Conservation (phyloP, 2,888 invertebrate genomes). For the Pseudeuparius sepicola region DNA sequence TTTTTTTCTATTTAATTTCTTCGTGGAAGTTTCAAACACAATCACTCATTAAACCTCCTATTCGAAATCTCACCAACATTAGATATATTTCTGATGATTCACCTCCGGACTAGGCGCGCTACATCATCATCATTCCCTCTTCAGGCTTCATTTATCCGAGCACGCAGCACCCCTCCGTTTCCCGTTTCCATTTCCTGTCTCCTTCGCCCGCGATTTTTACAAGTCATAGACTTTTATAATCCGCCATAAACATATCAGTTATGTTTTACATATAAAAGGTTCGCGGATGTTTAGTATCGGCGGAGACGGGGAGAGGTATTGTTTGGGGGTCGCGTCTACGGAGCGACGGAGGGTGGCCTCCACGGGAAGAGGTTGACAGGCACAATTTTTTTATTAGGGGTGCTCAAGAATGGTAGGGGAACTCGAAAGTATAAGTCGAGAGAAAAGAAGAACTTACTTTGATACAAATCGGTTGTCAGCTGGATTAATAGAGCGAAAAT, state of each 20-base stretch:
- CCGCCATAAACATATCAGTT: conserved; percentile 40
- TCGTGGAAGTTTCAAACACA: no score
- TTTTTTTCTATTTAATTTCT: no score
- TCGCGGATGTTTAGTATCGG: conserved; percentile 35
- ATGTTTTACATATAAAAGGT: conserved; percentile 40
- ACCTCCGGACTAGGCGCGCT: conserved; percentile 33
- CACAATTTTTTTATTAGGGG: no score
- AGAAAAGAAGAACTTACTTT: conserved; percentile 7
- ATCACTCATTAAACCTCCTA: no score
- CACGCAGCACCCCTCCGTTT: conserved; percentile 34
- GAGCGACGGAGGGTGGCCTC: no score
- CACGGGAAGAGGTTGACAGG: no score
- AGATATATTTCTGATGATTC: conserved; percentile 34
- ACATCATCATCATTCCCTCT: conserved; percentile 41
- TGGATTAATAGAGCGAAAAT: no score
- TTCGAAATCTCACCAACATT: no score
- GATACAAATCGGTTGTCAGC: no score
- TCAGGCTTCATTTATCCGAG: conserved; percentile 35
- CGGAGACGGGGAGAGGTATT: conserved; percentile 22
- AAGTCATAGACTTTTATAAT: conserved; percentile 42
- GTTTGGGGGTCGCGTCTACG: no score
- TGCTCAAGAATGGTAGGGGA: no score
- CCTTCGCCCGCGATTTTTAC: conserved; percentile 42
- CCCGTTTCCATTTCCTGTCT: conserved; percentile 40
- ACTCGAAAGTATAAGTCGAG: no score